phyloP scores from a whole-genome alignment of 1,140 invertebrate genomes.

The Pantala flavescens region DNA sequence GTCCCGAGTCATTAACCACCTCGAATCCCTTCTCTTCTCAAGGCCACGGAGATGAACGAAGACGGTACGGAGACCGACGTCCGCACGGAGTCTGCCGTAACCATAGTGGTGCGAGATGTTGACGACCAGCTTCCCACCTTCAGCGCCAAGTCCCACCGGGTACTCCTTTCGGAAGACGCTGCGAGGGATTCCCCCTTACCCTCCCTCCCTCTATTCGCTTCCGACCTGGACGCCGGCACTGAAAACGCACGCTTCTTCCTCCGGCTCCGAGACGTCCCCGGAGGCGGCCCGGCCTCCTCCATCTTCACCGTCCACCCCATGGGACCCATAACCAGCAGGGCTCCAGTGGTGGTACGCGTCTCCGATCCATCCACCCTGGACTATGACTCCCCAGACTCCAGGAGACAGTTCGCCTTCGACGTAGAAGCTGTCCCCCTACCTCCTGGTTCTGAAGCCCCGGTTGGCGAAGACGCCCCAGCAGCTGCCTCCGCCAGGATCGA shows the following conservation, averaged over 20 bases:
- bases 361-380: constrained; percentile 52
- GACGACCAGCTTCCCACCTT: constrained; percentile 75
- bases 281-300: constrained; percentile 37
- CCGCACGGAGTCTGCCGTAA: constrained; percentile 52
- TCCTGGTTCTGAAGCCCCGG: neutral
- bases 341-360: constrained; percentile 62
- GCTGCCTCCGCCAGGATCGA: constrained; percentile 52
- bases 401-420: constrained; percentile 54
- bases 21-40: constrained; percentile 25
- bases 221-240: constrained; percentile 56
- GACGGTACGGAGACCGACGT: constrained; percentile 53
- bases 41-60: constrained; percentile 64
- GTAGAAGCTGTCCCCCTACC: constrained; percentile 47
- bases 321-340: constrained; percentile 52
- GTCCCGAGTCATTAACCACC: neutral
- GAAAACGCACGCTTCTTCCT: constrained; percentile 64
- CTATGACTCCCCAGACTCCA: constrained; percentile 47
- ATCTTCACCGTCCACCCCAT: constrained; percentile 55
- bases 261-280: constrained; percentile 46
- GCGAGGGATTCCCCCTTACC: constrained; percentile 33
- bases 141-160: constrained; percentile 50
- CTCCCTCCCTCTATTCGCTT: constrained; percentile 62
- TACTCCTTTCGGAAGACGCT: constrained; percentile 63
- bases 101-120: constrained; percentile 70
- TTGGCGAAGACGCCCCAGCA: neutral